phyloP scores from a whole-genome alignment of 2,113 vertebrate genomes.

The Gavia stellata region DNA sequence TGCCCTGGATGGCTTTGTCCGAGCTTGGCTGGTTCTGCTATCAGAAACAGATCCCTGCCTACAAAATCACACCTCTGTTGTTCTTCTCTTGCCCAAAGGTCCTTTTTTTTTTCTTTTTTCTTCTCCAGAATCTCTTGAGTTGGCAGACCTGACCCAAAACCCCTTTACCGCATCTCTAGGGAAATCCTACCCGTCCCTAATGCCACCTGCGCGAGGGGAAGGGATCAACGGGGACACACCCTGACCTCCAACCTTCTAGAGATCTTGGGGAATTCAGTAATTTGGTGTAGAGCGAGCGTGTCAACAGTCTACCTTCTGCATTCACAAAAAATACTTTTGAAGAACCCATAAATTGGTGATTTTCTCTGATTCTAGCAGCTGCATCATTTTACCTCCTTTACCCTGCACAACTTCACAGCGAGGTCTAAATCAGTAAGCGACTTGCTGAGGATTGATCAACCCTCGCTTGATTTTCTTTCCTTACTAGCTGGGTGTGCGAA shows the following conservation, averaged over 20 bases:
- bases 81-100: background rate
- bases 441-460: background rate
- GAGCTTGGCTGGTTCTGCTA: background rate
- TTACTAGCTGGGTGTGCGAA: background rate
- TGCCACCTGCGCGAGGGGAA: accelerated
- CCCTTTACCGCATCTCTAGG: background rate
- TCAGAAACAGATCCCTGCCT: background rate
- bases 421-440: background rate
- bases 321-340: background rate
- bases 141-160: background rate
- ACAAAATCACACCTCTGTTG: accelerated
- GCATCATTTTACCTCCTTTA: background rate
- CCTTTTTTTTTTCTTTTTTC: background rate
- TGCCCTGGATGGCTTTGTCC: background rate
- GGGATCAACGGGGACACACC: too few relatives aligned
- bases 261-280: background rate
- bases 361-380: background rate
- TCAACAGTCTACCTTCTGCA: background rate
- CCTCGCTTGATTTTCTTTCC: background rate
- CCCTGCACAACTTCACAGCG: background rate
- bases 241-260: background rate
- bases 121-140: background rate
- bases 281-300: too few relatives aligned
- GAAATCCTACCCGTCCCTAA: background rate
- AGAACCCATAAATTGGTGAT: background rate